A percentile compares a stretch with the other conserved stretches of the same genome.
Evolutionary conservation across 2,113 vertebrate genomes (phyloP).

Genomic region (Platycercus adscitus): DNA sequence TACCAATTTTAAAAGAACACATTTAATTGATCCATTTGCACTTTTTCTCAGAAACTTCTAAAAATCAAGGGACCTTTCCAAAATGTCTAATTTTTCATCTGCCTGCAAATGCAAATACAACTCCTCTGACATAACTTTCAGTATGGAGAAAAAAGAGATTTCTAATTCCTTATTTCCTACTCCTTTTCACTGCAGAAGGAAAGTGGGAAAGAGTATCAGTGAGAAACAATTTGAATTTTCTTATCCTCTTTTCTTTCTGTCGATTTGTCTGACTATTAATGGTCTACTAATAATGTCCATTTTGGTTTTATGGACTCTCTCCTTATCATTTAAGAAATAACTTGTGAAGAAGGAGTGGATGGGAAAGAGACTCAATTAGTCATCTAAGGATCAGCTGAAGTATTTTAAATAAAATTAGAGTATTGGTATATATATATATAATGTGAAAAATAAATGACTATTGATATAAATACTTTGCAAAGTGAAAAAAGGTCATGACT

Average conservation of each 20-base stretch:
- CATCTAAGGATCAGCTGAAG: not conserved
- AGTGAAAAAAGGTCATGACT: not conserved
- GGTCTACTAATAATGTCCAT: not conserved
- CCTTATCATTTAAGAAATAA: not conserved
- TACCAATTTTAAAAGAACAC: not conserved
- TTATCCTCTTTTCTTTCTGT: not conserved
- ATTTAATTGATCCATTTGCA: not conserved
- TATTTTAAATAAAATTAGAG: not conserved
- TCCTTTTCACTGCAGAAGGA: not conserved
- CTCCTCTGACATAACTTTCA: not conserved
- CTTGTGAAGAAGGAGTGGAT: not conserved
- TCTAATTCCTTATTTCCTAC: not conserved
- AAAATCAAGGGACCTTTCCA: not conserved
- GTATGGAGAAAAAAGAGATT: not conserved
- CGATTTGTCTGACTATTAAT: not conserved
- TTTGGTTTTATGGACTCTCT: not conserved
- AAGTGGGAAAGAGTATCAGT: not conserved
- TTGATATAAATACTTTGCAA: not conserved
- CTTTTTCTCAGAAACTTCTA: not conserved
- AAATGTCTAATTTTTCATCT: not conserved
- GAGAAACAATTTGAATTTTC: not conserved
- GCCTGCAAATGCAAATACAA: not conserved
- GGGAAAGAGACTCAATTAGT: not conserved
- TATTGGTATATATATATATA: not conserved
- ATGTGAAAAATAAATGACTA: not conserved